Base-by-base conservation (phyloP, 2,888 invertebrate species). In the Cryptophagus acutangulus region DNA sequence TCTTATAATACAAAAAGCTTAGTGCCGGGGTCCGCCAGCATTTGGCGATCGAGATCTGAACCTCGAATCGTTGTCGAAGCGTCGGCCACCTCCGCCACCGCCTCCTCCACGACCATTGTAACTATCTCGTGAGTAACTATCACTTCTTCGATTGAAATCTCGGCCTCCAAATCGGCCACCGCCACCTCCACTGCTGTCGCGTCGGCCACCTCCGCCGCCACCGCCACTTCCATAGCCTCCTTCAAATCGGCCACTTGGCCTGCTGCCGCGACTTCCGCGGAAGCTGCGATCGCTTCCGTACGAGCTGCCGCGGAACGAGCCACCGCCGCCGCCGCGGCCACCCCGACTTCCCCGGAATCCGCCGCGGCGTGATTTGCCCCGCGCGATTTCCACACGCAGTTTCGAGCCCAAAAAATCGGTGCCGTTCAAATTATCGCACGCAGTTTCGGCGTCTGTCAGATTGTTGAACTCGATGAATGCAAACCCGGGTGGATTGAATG, bases 401-500 rank as follows among this genome's bases (percentile, higher is more conserved):
- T 89, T 89, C 57, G 87, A 84, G 57, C 91, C 91, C 74, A 89
- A 75, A 65, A 91, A 79, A 69, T 89, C 88, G 51, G 85, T 82
- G 49, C 91, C 91, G 63, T 92, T 91, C 74, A 92, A 78, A 62
- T 82, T 84, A 69, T 82, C 85, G 73, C 90, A 89, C 48, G 92
- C 92, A 62, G 86, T 82, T 67, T 90, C 88, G 25, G 92, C 92
- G 72, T 92, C 91, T 65, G 84, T 83, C 69, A 82, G 79, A 71
- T 85, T 87, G 67, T 85, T 83, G 72, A 90, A 93, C 74, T 92
- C 91, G 69, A 92, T 87, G 75, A 92, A 92, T 51, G 91, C 92
- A 72, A 92, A 93, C 63, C 92, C 91, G 55, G 91, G 91, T 55
- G 92, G 92, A 72, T 92, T 91, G 70, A 91, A 87, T 55, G 92